Conservation (phyloP, 1,140 invertebrate species). For the Hylaeus anthracinus region DNA sequence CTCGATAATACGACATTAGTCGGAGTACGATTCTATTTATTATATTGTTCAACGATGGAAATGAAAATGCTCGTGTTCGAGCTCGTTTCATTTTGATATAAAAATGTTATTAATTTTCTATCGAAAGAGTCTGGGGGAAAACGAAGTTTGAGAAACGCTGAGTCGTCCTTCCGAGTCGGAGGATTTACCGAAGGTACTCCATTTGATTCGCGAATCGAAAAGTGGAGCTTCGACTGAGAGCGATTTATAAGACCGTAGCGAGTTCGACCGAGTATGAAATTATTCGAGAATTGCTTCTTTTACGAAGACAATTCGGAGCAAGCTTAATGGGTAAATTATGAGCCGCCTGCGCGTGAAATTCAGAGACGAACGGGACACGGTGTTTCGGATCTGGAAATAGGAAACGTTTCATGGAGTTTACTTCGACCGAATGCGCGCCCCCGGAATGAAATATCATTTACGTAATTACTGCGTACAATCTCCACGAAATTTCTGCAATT, state of each 20-base stretch:
- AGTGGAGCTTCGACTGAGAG: not conserved
- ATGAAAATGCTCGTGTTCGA: no score
- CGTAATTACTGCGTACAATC: not conserved
- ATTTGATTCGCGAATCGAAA: no score
- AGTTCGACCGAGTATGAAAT: not conserved
- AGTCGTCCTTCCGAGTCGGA: no score
- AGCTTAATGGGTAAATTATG: not conserved
- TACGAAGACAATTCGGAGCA: not conserved
- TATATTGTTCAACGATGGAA: no score
- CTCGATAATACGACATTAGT: no score
- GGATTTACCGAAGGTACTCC: no score
- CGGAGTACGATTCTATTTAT: no score
- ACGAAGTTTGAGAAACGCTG: no score
- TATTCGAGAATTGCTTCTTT: not conserved
- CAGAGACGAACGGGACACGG: no score
- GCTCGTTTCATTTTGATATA: no score
- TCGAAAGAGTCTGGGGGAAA: no score
- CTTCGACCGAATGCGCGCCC: not conserved
- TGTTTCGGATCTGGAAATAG: not conserved
- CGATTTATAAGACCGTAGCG: not conserved
- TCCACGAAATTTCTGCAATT: not conserved
- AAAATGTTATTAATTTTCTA: no score
- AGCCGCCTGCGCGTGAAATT: conserved; percentile 1
- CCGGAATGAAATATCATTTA: conserved; percentile 6
- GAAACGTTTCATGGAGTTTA: conserved; percentile 8